Conservation (phyloP, 2,797 vertebrate species). For the Spondyliosoma cantharus region DNA sequence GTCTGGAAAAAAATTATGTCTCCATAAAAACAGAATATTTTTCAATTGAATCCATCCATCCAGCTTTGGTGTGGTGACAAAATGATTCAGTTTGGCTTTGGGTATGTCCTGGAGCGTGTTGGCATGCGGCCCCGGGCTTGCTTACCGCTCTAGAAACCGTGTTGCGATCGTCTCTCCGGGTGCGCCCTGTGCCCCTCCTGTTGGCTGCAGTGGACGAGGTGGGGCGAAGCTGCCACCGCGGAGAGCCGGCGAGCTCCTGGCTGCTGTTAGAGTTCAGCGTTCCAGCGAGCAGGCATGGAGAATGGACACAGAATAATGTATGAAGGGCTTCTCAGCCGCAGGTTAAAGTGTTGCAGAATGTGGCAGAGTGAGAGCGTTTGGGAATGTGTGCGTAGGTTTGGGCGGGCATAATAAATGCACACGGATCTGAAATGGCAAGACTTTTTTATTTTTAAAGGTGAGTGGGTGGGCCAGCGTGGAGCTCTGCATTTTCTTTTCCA, state of each 20-base stretch:
- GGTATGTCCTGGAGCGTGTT: slow-evolving; percentile 44
- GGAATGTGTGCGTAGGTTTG: slow-evolving; percentile 22
- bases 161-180: slow-evolving; percentile 38
- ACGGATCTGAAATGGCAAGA: slow-evolving; percentile 39
- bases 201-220: slow-evolving; percentile 31
- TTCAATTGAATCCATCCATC: slow-evolving; percentile 35
- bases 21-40: slow-evolving; percentile 18
- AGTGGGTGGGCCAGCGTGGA: not conserved
- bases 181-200: slow-evolving; percentile 29
- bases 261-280: slow-evolving; percentile 71
- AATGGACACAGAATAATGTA: slow-evolving; percentile 76
- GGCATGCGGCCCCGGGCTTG: slow-evolving; percentile 34
- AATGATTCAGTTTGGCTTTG: slow-evolving; percentile 32
- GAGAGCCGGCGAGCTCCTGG: slow-evolving; percentile 32
- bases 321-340: slow-evolving; percentile 64
- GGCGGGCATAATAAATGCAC: slow-evolving; percentile 41
- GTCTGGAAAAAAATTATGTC: slow-evolving; percentile 35
- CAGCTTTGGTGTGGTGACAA: slow-evolving; percentile 28
- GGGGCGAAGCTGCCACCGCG: slow-evolving; percentile 42
- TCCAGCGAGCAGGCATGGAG: slow-evolving; percentile 54
- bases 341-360: slow-evolving; percentile 60
- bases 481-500: slow-evolving; percentile 21
- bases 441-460: slow-evolving; percentile 25
- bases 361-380: slow-evolving; percentile 36
- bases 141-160: slow-evolving; percentile 35